These are phyloP conservation scores for Tortricodes alternella DNA, from an alignment of 2,888 invertebrate species.

Conservation along the genomic window DNA sequence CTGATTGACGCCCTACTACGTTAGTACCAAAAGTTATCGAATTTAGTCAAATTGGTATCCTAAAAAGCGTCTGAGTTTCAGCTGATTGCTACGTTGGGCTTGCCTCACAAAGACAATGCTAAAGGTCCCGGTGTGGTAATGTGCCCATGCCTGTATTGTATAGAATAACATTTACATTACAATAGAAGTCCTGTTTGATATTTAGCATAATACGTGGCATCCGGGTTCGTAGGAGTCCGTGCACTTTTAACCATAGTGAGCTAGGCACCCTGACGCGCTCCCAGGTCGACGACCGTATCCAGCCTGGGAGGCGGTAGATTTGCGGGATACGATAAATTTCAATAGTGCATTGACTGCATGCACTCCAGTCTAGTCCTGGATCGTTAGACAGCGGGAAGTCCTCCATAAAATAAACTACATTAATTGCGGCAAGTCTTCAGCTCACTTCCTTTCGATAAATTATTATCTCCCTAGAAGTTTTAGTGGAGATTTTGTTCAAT, in stretches of 20 bases:
- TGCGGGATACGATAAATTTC: conserved; percentile 80
- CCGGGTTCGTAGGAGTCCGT: conserved; percentile 66
- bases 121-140: conserved; percentile 20
- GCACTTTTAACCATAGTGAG: conserved; percentile 52
- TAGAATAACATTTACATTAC: conserved; percentile 25
- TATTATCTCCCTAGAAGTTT: not conserved
- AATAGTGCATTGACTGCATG: conserved; percentile 75
- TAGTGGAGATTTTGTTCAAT: not conserved
- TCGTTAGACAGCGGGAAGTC: conserved; percentile 45
- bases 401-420: conserved; percentile 39
- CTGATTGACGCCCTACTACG: no score
- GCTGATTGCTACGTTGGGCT: no score
- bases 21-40: no score
- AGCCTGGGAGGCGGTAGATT: conserved; percentile 71
- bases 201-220: conserved; percentile 43
- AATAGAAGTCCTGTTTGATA: conserved; percentile 32
- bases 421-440: conserved; percentile 33
- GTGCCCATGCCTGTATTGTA: not conserved
- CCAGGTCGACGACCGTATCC: conserved; percentile 68
- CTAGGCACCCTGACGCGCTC: conserved; percentile 71
- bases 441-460: conserved; percentile 11
- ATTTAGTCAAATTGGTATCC: no score
- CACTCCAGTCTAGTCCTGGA: conserved; percentile 47
- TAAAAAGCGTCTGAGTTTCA: no score
- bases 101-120: not conserved